phyloP scores from a whole-genome alignment of 2,113 vertebrate genomes.

The Salvelinus sp. region DNA sequence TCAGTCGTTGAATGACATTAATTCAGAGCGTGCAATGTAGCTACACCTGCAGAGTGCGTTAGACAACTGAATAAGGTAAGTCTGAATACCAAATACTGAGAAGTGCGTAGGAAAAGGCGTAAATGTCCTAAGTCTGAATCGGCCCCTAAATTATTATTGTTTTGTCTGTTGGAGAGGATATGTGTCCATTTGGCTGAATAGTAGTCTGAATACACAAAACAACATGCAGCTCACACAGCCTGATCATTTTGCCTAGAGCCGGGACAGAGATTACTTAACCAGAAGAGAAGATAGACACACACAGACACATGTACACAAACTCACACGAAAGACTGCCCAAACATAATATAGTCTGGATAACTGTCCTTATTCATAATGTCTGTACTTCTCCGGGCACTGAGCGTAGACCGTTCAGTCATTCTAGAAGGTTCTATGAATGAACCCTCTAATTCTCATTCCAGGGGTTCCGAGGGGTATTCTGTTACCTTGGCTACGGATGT shows the following conservation, averaged over 20 bases:
- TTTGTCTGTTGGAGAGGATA: neutral
- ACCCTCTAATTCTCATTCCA: conserved; percentile 6
- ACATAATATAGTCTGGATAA: neutral
- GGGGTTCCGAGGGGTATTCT: neutral
- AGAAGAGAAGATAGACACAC: neutral
- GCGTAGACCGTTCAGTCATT: neutral
- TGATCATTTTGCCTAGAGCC: neutral
- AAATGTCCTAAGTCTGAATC: too few species aligned
- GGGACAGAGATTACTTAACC: neutral
- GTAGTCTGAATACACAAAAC: neutral
- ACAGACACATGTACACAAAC: too few species aligned
- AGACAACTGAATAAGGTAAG: too few species aligned
- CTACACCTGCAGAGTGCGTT: too few species aligned
- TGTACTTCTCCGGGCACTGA: neutral
- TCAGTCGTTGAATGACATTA: too few species aligned
- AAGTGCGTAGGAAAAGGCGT: too few species aligned
- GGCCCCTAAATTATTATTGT: too few species aligned
- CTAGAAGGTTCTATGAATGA: neutral
- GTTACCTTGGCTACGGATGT: conserved; percentile 22
- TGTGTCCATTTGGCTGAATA: neutral
- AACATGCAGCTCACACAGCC: too few species aligned
- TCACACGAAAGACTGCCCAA: neutral
- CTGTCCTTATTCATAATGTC: neutral
- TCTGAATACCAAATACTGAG: too few species aligned
- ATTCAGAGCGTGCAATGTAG: too few species aligned